Evolutionary conservation across 2,113 vertebrate genomes (phyloP).

Genomic region (Sinosuthora webbiana): DNA sequence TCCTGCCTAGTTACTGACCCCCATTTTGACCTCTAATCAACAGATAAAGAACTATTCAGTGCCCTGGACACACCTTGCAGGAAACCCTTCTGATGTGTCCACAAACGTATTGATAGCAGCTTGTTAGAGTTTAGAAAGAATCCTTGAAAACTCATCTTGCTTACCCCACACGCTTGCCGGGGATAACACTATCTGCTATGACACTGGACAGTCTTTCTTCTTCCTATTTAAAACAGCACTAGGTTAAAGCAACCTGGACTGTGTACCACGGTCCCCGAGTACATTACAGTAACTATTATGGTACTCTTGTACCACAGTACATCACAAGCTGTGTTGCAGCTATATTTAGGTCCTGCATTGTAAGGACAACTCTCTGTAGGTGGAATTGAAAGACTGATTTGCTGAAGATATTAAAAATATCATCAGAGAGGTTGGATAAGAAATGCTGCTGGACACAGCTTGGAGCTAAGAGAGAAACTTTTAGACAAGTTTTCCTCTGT

Average conservation of each 20-base stretch:
- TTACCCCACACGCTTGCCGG: neutral
- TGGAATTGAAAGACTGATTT: conserved; percentile 23
- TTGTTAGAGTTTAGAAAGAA: neutral
- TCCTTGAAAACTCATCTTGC: neutral
- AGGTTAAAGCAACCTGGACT: conserved; percentile 19
- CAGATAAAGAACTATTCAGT: neutral
- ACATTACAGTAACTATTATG: neutral
- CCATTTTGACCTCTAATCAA: neutral
- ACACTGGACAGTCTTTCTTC: neutral
- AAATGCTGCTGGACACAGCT: neutral
- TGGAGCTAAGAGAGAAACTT: neutral
- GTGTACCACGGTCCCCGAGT: neutral
- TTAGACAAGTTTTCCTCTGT: neutral
- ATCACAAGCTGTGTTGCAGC: neutral
- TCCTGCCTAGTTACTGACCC: neutral
- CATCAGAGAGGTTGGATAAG: neutral
- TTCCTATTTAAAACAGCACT: neutral
- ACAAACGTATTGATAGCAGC: neutral
- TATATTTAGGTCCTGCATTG: conserved; percentile 42
- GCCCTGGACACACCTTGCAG: neutral
- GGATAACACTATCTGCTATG: neutral
- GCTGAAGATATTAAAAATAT: neutral
- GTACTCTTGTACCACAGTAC: neutral
- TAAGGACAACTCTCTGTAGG: neutral
- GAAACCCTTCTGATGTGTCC: neutral